Evolutionary conservation across 2,113 vertebrate species (phyloP).

Genomic region (Heterotis niloticus): DNA sequence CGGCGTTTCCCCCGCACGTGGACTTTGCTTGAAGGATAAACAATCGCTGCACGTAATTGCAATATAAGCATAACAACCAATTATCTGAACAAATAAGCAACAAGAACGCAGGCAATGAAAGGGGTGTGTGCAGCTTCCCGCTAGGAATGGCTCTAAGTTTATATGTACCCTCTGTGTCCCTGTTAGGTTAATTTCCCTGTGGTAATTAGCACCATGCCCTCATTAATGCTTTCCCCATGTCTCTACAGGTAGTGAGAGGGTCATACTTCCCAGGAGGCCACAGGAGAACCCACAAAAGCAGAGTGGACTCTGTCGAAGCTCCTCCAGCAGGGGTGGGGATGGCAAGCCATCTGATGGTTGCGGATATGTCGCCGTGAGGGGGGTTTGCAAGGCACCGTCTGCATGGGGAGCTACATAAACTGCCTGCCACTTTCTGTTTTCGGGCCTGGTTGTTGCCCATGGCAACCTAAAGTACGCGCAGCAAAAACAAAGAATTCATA

Average conservation of each 20-base stretch:
- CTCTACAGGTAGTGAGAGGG: conserved; percentile 41
- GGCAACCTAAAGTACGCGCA: too few relatives aligned
- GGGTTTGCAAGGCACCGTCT: background rate
- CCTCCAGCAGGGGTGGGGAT: too few relatives aligned
- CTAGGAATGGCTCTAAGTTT: conserved; percentile 20
- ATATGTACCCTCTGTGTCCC: conserved; percentile 32
- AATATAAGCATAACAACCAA: background rate
- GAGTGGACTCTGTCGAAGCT: too few relatives aligned
- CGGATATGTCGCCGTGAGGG: background rate
- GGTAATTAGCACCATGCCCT: conserved; percentile 39
- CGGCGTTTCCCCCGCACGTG: background rate
- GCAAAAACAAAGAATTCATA: too few relatives aligned
- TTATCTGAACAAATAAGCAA: conserved; percentile 5
- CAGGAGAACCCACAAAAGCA: background rate
- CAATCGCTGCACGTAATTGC: background rate
- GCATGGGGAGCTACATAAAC: background rate
- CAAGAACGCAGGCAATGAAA: background rate
- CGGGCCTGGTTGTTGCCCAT: too few relatives aligned
- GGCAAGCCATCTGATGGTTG: background rate
- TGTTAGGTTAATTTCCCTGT: conserved; percentile 26
- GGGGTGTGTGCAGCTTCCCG: background rate
- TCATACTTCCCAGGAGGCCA: conserved; percentile 27
- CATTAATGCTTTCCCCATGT: conserved; percentile 27
- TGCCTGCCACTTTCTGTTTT: too few relatives aligned
- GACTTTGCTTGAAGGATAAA: conserved; percentile 2